Evolutionary conservation across 2,113 vertebrate genomes (phyloP), one percentile per base, ranked within the genome.

Genomic region (Athene cunicularia): DNA sequence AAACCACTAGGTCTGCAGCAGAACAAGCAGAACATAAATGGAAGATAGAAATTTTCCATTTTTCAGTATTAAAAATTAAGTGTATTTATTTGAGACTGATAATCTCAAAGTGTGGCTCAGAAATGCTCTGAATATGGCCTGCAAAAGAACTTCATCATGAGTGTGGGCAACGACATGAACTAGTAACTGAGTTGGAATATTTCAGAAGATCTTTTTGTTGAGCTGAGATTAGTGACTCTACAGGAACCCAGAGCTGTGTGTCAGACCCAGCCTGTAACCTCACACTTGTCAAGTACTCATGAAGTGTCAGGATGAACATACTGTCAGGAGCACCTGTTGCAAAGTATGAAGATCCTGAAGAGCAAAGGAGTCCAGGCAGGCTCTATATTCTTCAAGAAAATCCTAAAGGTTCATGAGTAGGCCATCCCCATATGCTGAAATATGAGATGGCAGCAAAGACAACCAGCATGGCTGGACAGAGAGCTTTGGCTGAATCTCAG

Each of bases 101-200:
- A 71, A 81, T 39, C 12, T 52, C 23, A 14, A 85, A 84, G 12
- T 1, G 4, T 37, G 26, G 19, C 17, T 73, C 49, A 80, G 76
- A 94, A 83, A 16, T 1, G 0, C n/a, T 32, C 8, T 21, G 14
- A 55, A 60, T 12, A 12, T 32, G 32, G 45, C 35, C 23, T 70
- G 19, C 6, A 56, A 37, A 37, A 70, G 4, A 66, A 49, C 14
- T 43, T 53, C 0, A 3, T 9, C 0, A 0, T 18, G 24, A 82
- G 19, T 2, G 1, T 6, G 20, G 19, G 18, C 14, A 72, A n/a
- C 26, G 37, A 49, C 32, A 41, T 30, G 7, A 84, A 52, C 21
- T 32, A 17, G 0, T 7, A 64, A 84, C 19, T 19, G 12, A 76
- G 39, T 0, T 37, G 33, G 52, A 84, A 13, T 28, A 59, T 4